Conservation (phyloP, 2,888 invertebrate genomes). For the Eledone cirrhosa region DNA sequence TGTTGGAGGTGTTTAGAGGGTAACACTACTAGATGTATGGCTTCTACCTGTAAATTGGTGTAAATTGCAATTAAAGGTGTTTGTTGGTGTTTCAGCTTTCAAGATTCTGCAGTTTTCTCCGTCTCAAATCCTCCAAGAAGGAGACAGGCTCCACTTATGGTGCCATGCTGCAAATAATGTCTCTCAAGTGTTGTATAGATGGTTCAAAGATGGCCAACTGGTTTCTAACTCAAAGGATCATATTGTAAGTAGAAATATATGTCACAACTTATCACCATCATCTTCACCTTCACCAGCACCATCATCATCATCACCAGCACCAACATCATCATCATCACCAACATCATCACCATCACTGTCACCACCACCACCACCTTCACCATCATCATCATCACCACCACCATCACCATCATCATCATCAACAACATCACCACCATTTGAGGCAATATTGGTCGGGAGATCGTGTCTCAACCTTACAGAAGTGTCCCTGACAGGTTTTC, state of each 20-base stretch:
- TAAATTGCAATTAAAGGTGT: neutral
- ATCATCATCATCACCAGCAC: too few relatives aligned
- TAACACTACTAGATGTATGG: too few relatives aligned
- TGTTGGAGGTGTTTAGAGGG: too few relatives aligned
- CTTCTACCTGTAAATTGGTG: too few relatives aligned
- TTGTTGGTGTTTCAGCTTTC: neutral
- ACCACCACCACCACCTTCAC: neutral
- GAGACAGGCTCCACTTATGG: neutral
- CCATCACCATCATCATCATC: neutral
- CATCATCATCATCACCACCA: neutral
- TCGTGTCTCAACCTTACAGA: too few relatives aligned
- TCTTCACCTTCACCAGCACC: neutral
- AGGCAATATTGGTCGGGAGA: too few relatives aligned
- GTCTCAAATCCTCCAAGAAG: neutral
- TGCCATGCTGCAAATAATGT: neutral
- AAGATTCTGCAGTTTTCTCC: neutral
- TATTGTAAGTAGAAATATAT: neutral
- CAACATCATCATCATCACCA: neutral
- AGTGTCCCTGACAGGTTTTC: neutral
- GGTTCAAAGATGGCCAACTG: neutral
- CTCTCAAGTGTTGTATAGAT: neutral
- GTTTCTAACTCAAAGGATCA: neutral
- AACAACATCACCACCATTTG: too few relatives aligned
- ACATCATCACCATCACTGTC: neutral
- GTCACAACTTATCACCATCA: neutral